phyloP scores from a whole-genome alignment of 1,140 invertebrate genomes.

The Drosophila prosaltans region DNA sequence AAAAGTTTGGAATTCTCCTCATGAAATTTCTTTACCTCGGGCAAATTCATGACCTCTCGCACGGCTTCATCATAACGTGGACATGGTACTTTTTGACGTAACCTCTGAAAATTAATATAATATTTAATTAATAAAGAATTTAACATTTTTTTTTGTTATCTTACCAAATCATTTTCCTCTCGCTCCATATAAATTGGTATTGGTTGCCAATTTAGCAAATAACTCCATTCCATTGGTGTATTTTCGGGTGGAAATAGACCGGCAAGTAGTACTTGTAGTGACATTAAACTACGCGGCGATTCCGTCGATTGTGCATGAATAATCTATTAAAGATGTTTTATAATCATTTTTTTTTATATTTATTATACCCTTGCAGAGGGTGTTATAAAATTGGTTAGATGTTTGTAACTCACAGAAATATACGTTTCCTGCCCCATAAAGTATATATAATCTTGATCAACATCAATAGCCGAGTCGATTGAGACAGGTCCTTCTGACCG shows the following conservation, averaged over 20 bases:
- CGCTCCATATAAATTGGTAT: constrained; percentile 88
- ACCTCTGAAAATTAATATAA: constrained; percentile 72
- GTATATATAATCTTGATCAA: no score
- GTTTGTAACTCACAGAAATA: no score
- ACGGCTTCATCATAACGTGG: constrained; percentile 85
- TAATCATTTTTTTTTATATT: not conserved
- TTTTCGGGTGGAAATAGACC: constrained; percentile 87
- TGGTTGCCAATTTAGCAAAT: constrained; percentile 89
- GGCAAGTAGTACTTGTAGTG: constrained; percentile 88
- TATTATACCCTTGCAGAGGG: no score
- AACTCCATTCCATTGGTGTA: constrained; percentile 85
- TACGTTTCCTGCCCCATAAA: no score
- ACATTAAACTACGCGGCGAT: constrained; percentile 90
- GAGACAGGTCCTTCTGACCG: no score
- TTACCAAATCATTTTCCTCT: constrained; percentile 84
- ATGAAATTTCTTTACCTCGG: constrained; percentile 83
- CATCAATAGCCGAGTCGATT: no score
- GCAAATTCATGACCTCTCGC: constrained; percentile 83
- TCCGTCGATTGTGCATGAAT: constrained; percentile 88
- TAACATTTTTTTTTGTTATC: not conserved
- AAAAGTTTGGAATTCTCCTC: constrained; percentile 84
- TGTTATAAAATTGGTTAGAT: no score
- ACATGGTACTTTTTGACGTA: constrained; percentile 84
- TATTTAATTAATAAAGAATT: not conserved
- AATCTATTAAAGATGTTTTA: constrained; percentile 46